Conservation (phyloP, 1,140 invertebrate genomes). For the Bemisia tabaci region DNA sequence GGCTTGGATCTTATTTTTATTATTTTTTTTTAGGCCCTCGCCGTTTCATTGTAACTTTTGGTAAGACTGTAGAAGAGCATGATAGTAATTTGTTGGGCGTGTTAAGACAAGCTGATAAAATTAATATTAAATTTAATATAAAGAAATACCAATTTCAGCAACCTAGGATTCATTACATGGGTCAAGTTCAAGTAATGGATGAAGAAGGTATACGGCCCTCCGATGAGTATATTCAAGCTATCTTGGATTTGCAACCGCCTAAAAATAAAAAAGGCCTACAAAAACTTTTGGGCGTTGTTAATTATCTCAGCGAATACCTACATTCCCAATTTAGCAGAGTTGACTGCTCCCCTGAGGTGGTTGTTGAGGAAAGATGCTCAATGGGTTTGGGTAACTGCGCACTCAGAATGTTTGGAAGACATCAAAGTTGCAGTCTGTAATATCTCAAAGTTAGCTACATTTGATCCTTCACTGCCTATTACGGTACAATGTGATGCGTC, state of each 20-base stretch:
- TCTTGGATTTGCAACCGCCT: constrained; percentile 14
- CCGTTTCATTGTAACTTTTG: constrained; percentile 27
- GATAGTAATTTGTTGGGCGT: constrained; percentile 8
- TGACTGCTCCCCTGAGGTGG: constrained; percentile 3
- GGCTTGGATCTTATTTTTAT: too few species aligned
- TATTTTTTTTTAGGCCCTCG: too few species aligned
- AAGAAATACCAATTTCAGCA: constrained; percentile 25
- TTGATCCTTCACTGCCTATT: constrained; percentile 23
- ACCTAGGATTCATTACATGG: constrained; percentile 25
- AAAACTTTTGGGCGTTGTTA: neutral
- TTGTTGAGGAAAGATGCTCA: constrained; percentile 10
- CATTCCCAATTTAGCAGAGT: neutral
- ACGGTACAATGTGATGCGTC: constrained; percentile 26
- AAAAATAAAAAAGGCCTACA: constrained; percentile 1
- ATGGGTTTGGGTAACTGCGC: constrained; percentile 20
- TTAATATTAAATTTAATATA: constrained; percentile 26
- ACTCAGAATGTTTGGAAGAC: constrained; percentile 21
- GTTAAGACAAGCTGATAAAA: constrained; percentile 11
- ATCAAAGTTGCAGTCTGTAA: constrained; percentile 23
- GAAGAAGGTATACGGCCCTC: constrained; percentile 25
- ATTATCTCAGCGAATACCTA: constrained; percentile 17
- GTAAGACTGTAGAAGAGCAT: constrained; percentile 14
- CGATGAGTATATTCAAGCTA: constrained; percentile 27
- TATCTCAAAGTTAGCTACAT: constrained; percentile 24
- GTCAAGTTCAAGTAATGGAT: constrained; percentile 26